Percentiles rank a stretch among this genome's conserved stretches.
phyloP scores from a whole-genome alignment of 2,797 vertebrate genomes.

The Neomorphus geoffroyi region DNA sequence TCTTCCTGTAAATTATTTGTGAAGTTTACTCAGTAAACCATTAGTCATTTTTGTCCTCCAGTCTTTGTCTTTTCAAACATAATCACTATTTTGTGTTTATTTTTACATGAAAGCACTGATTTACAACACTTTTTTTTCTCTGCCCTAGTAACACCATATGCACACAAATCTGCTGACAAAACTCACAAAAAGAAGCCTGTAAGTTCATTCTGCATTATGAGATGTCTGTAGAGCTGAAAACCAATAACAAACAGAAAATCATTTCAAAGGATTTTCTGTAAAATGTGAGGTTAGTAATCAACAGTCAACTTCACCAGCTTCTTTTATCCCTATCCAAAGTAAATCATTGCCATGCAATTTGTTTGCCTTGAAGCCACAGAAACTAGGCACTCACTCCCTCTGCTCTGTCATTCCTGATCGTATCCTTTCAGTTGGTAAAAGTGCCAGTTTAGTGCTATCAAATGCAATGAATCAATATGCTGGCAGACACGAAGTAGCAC shows the following conservation, averaged over 20 bases:
- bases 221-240: not conserved
- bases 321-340: constrained; percentile 48
- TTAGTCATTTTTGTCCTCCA: not conserved
- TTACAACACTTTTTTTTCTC: not conserved
- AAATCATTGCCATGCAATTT: constrained; percentile 26
- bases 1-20: not conserved
- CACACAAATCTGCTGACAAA: not conserved
- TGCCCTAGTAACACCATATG: not conserved
- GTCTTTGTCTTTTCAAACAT: not conserved
- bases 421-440: constrained; percentile 25
- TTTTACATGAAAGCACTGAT: not conserved
- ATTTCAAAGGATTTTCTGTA: constrained; percentile 35
- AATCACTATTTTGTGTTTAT: not conserved
- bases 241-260: constrained; percentile 35
- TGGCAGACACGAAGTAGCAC: constrained; percentile 55
- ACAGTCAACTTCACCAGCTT: not conserved
- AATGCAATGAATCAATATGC: constrained; percentile 67
- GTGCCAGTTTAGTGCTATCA: constrained; percentile 55
- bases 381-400: constrained; percentile 8
- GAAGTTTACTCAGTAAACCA: not conserved
- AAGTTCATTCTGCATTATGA: not conserved
- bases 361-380: constrained; percentile 45
- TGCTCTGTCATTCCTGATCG: constrained; percentile 42
- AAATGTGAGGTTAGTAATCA: constrained; percentile 8
- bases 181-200: not conserved